Conservation (phyloP, 2,113 vertebrate species). For the Callocephalon fimbriatum region DNA sequence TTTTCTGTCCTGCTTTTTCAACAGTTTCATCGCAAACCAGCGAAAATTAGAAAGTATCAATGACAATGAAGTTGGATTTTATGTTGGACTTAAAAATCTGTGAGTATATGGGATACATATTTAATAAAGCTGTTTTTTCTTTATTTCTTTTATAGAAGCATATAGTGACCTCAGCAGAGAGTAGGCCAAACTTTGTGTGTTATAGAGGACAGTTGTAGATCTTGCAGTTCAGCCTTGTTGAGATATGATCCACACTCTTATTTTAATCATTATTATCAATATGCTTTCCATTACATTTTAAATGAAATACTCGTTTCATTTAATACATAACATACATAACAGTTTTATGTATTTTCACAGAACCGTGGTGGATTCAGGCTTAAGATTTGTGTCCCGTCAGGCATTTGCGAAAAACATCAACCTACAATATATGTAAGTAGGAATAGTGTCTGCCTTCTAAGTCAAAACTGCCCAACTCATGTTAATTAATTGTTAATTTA, state of each 20-base stretch:
- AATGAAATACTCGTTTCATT: not conserved
- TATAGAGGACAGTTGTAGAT: not conserved
- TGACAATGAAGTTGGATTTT: constrained; percentile 90
- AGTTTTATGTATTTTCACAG: constrained; percentile 71
- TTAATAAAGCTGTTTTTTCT: not conserved
- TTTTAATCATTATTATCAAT: not conserved
- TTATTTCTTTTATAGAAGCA: not conserved
- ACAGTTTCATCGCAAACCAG: constrained; percentile 96
- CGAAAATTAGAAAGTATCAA: constrained; percentile 90
- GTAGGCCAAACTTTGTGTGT: not conserved
- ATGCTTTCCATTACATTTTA: not conserved
- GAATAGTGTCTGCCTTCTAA: not conserved
- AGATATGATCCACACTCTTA: not conserved
- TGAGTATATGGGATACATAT: constrained; percentile 79
- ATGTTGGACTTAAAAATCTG: constrained; percentile 94
- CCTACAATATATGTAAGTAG: constrained; percentile 94
- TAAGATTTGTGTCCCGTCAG: constrained; percentile 89
- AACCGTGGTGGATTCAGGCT: constrained; percentile 92
- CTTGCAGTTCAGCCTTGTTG: not conserved
- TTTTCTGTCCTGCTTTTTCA: constrained; percentile 54
- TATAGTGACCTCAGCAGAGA: not conserved
- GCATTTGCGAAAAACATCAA: constrained; percentile 92
- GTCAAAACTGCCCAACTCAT: not conserved
- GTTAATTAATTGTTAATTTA: not conserved
- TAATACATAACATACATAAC: not conserved